A percentile compares a stretch with the other conserved stretches of the same genome.
Evolutionary conservation across 2,113 vertebrate genomes (phyloP).

Genomic region (Triplophysa tibetana): DNA sequence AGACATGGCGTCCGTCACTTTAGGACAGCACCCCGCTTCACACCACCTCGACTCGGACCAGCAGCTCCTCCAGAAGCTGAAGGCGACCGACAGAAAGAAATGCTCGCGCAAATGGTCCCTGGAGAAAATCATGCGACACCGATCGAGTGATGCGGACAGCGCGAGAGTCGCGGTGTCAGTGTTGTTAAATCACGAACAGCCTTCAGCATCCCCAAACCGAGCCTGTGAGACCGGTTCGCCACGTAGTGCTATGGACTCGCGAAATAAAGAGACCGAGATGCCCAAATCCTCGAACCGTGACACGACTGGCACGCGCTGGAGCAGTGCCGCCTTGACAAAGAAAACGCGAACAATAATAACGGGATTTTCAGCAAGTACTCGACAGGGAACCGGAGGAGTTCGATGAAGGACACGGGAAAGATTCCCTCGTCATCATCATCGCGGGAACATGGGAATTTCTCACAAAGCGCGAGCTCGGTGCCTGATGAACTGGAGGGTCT

Average conservation of each 20-base stretch:
- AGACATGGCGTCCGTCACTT: conserved; percentile 79
- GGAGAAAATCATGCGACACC: conserved; percentile 53
- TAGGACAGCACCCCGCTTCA: conserved; percentile 72
- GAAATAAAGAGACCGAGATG: not conserved
- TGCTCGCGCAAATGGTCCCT: conserved; percentile 47
- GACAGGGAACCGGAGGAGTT: conserved; percentile 7
- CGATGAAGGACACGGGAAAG: conserved; percentile 27
- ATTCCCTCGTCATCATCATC: not conserved
- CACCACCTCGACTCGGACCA: conserved; percentile 73
- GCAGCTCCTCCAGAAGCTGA: conserved; percentile 63
- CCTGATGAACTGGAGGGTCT: conserved; percentile 46
- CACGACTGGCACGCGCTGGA: not conserved
- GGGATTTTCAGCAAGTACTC: not conserved
- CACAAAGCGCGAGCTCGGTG: conserved; percentile 35
- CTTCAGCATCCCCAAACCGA: conserved; percentile 35
- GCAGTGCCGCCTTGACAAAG: conserved; percentile 17
- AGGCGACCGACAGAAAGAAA: conserved; percentile 61
- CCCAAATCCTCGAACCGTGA: not conserved
- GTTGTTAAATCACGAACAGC: conserved; percentile 22
- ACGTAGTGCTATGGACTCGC: conserved; percentile 1
- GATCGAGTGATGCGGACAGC: conserved; percentile 31
- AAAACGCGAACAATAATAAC: conserved; percentile 48
- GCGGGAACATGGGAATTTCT: not conserved
- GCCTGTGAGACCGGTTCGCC: conserved; percentile 12
- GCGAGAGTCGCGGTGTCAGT: conserved; percentile 30